These are phyloP conservation scores for Aelia acuminata DNA, from an alignment of 2,888 invertebrate species.

Conservation along the genomic window DNA sequence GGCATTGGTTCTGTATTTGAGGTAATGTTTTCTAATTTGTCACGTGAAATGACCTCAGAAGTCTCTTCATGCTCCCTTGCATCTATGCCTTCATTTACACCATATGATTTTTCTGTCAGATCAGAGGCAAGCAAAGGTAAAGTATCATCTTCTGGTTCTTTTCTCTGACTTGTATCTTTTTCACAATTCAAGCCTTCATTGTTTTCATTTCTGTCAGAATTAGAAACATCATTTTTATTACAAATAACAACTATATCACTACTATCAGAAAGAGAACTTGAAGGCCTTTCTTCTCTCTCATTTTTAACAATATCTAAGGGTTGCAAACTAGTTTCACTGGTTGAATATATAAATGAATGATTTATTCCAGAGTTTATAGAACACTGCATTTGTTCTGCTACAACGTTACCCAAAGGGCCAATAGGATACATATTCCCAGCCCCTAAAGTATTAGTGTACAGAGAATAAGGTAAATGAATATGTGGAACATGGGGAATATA, in stretches of 20 bases:
- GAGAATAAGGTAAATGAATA: slow-evolving; percentile 46
- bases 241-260: slow-evolving; percentile 20
- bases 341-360: background rate
- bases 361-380: background rate
- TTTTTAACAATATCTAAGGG: background rate
- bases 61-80: background rate
- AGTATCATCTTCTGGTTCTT: background rate
- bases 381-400: background rate
- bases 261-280: background rate
- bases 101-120: background rate
- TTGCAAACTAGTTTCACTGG: background rate
- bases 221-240: slow-evolving; percentile 4
- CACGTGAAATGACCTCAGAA: background rate
- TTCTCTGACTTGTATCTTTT: background rate
- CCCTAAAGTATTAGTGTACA: slow-evolving; percentile 2
- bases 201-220: background rate
- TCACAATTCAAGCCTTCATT: background rate
- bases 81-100: background rate
- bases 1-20: background rate
- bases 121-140: background rate
- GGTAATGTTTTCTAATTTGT: background rate
- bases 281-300: background rate
- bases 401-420: background rate
- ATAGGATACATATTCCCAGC: slow-evolving; percentile 9
- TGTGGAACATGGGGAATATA: slow-evolving; percentile 36